A percentile compares a stretch with the other conserved stretches of the same genome.
phyloP scores from a whole-genome alignment of 2,113 vertebrate genomes.

The Cygnus buccinator region DNA sequence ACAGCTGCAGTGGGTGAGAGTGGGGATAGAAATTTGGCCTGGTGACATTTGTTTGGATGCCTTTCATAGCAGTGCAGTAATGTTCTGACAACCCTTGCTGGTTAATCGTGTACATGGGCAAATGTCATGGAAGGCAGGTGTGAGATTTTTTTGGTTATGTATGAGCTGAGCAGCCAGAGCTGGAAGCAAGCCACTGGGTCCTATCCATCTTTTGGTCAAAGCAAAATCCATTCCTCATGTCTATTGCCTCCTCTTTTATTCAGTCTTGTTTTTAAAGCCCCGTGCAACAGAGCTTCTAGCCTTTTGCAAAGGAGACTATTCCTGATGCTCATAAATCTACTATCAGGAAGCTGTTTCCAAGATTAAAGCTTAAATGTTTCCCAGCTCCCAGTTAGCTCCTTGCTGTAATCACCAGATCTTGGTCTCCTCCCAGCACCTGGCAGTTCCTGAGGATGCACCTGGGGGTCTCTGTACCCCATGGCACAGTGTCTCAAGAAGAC shows the following conservation, averaged over 20 bases:
- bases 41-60: background rate
- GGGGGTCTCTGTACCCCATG: background rate
- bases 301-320: constrained; percentile 21
- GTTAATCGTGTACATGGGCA: rapidly evolving
- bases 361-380: constrained; percentile 59
- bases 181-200: background rate
- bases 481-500: background rate
- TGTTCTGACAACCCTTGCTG: background rate
- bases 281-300: background rate
- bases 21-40: background rate
- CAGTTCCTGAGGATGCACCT: rapidly evolving
- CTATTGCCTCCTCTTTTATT: background rate
- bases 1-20: background rate
- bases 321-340: constrained; percentile 62
- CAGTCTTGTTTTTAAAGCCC: background rate
- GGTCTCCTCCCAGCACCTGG: background rate
- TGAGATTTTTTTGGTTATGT: background rate
- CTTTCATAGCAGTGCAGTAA: background rate
- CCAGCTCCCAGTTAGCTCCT: constrained; percentile 14
- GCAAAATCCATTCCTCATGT: background rate
- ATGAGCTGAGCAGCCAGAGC: background rate
- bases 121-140: background rate
- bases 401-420: background rate
- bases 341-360: constrained; percentile 62
- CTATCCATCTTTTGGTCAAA: background rate